These are phyloP conservation scores for Exocentrus adspersus DNA, from an alignment of 2,888 invertebrate species.

Conservation along the genomic window DNA sequence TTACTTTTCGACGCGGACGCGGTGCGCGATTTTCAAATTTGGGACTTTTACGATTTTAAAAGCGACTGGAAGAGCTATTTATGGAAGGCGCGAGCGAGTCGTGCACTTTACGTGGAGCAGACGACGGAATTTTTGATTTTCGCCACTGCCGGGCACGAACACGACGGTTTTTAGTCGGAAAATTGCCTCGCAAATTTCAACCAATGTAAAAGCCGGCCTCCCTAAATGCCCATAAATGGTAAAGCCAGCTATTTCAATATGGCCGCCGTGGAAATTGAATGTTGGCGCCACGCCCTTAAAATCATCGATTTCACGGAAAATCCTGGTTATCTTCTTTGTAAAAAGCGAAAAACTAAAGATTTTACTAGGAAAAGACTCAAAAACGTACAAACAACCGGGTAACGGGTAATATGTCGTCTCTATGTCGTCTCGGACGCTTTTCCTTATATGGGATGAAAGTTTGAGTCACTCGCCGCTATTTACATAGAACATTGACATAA, in stretches of 20 bases:
- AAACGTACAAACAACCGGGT: too few species aligned
- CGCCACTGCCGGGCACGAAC: slow-evolving; percentile 25
- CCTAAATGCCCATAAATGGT: slow-evolving; percentile 74
- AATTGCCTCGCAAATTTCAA: slow-evolving; percentile 55
- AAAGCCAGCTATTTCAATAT: slow-evolving; percentile 64
- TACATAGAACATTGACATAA: not conserved
- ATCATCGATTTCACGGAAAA: too few species aligned
- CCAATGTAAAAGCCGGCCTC: slow-evolving; percentile 69
- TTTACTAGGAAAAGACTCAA: too few species aligned
- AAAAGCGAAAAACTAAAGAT: too few species aligned
- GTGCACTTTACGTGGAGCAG: not conserved
- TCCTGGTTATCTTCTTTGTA: too few species aligned
- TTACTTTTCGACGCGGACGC: slow-evolving; percentile 50
- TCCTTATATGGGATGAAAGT: slow-evolving; percentile 16
- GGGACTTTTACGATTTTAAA: slow-evolving; percentile 8
- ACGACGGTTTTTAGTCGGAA: slow-evolving; percentile 15
- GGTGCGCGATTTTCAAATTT: slow-evolving; percentile 51
- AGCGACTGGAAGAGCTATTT: slow-evolving; percentile 1
- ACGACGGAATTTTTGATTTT: slow-evolving; percentile 19
- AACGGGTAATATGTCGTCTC: too few species aligned
- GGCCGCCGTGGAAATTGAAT: slow-evolving; percentile 59
- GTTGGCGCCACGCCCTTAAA: slow-evolving; percentile 59
- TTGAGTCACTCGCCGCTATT: not conserved
- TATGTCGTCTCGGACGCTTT: too few species aligned
- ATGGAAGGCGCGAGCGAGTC: not conserved